phyloP scores from a whole-genome alignment of 2,888 invertebrate genomes.

The Dasysyrphus albostriatus region DNA sequence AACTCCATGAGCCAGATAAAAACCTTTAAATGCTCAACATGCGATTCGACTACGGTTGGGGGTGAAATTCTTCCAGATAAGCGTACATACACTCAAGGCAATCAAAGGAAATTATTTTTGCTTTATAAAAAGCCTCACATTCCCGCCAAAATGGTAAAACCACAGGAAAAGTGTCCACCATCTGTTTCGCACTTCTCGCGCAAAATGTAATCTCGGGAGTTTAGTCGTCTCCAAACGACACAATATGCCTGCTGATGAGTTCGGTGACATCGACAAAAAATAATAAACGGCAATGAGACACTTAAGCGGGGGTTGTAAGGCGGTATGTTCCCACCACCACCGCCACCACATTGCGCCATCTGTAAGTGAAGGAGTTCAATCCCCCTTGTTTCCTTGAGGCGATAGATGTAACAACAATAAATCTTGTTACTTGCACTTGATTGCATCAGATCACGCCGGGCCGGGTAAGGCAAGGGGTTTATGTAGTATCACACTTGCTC shows the following conservation, averaged over 20 bases:
- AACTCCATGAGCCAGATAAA: slow-evolving; percentile 1
- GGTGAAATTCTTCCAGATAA: slow-evolving; percentile 64
- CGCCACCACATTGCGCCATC: slow-evolving; percentile 22
- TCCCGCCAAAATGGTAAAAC: slow-evolving; percentile 49
- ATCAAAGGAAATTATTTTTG: slow-evolving; percentile 29
- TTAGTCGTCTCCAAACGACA: slow-evolving; percentile 6
- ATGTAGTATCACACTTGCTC: slow-evolving; percentile 36
- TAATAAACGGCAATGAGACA: slow-evolving; percentile 39
- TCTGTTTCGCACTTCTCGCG: slow-evolving; percentile 67
- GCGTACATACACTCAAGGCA: slow-evolving; percentile 6
- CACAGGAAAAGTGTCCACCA: slow-evolving; percentile 75
- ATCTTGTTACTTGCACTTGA: slow-evolving; percentile 75
- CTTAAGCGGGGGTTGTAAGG: slow-evolving; percentile 28
- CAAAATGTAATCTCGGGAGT: slow-evolving; percentile 51
- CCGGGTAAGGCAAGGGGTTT: slow-evolving; percentile 11
- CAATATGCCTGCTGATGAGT: slow-evolving; percentile 51
- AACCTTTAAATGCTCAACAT: neutral
- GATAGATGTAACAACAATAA: slow-evolving; percentile 70
- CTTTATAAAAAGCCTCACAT: slow-evolving; percentile 24
- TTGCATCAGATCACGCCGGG: slow-evolving; percentile 64
- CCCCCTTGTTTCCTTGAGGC: slow-evolving; percentile 39
- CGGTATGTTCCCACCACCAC: neutral
- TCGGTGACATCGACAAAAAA: slow-evolving; percentile 58
- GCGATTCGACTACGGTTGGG: slow-evolving; percentile 66
- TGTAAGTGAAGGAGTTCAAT: slow-evolving; percentile 76